phyloP scores from a whole-genome alignment of 2,113 vertebrate genomes.

The Campylomormyrus numenius region DNA sequence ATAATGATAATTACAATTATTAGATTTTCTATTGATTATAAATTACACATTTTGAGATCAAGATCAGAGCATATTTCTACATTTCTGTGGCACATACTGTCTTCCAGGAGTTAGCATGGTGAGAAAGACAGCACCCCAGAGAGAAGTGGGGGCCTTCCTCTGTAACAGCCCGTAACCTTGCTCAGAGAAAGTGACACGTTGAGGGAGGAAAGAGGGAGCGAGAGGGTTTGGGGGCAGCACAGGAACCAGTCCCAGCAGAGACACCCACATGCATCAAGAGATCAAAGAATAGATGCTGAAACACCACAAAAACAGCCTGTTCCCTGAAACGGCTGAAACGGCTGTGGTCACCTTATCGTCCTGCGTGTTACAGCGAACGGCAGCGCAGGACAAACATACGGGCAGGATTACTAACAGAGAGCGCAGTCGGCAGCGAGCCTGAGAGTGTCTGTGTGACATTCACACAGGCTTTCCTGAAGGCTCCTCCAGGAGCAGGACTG shows the following conservation, averaged over 20 bases:
- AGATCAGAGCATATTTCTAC: not conserved
- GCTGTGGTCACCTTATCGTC: conserved; percentile 79
- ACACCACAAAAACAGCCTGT: not conserved
- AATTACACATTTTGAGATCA: not conserved
- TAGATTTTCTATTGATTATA: not conserved
- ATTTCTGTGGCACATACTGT: not conserved
- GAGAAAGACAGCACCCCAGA: not conserved
- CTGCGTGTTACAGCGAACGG: conserved; percentile 64
- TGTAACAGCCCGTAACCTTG: not conserved
- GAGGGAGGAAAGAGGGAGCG: not conserved
- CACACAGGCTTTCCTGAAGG: not conserved
- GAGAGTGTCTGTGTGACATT: not conserved
- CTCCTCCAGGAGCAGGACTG: not conserved
- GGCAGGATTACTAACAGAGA: not conserved
- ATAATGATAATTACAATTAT: not conserved
- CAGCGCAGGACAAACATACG: conserved; percentile 40
- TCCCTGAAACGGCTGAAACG: conserved; percentile 29
- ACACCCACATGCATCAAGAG: conserved; percentile 40
- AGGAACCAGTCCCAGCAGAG: conserved; percentile 37
- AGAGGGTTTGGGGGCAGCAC: not conserved
- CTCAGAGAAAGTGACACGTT: not conserved
- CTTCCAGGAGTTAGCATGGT: not conserved
- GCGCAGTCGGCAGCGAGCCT: not conserved
- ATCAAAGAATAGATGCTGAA: not conserved
- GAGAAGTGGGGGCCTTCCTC: not conserved